Base-by-base conservation (phyloP, 1,140 invertebrate species). In the Drosophila seguyi region DNA sequence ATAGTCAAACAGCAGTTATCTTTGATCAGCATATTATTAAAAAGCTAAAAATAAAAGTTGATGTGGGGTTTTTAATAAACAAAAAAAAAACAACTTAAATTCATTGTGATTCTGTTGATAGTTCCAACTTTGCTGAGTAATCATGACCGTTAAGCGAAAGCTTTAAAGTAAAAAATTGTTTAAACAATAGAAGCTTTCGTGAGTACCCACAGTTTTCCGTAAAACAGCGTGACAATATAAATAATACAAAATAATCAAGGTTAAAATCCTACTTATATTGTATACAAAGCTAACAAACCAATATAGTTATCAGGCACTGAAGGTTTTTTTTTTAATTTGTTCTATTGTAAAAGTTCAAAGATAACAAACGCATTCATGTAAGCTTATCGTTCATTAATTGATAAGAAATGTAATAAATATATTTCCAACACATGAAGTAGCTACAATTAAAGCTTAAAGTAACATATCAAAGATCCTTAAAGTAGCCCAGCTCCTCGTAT, bases 401-500 rank as follows among this genome's bases (percentile, higher is more conserved):
- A 6, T 29, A 56, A 42, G 10, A 20, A 25, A 7, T 10, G 3
- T 7, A 27, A 20, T 44, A 20, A 18, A 22, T 44, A 11, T 39
- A 11, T 31, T 48, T 27, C 4, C 16, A 18, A 18, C 13, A 13
- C n/a, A 20, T 13, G 3, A 29, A 29, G 11, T 3, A 13, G 10
- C 0, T 1, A 31, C 8, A 31, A 31, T 2, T 5, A 31, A 10
- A 31, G 16, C 2, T 14, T 7, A n/a, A 31, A 20, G 6, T 1
- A 31, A 31, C 11, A n/a, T 2, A 38, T 34, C 53, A 68, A 11
- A 77, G 50, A 57, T 50, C 42, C 13, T 62, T 48, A 41, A 82
- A 87, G 38, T 77, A 66, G 0, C 81, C 81, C 14, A 80, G 16
- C 29, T 83, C 57, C 11, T 84, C 72, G 14, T 61, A 79, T 68